Evolutionary conservation across 2,113 vertebrate genomes (phyloP).

Genomic region (Dromas ardeola): DNA sequence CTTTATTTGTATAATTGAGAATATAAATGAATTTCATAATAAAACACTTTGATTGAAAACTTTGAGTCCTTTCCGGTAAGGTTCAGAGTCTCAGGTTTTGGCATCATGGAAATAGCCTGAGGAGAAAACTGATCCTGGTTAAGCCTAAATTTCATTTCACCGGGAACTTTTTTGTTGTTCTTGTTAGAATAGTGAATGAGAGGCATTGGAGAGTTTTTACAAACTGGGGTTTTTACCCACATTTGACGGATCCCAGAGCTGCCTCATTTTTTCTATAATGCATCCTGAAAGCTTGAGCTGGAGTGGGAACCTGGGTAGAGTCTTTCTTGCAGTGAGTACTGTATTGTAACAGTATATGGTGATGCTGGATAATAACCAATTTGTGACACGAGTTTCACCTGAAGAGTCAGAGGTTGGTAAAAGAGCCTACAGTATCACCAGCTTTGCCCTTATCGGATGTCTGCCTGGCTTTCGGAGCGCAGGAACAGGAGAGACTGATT

Average conservation of each 20-base stretch:
- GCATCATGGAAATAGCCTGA: background rate
- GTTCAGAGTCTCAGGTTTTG: background rate
- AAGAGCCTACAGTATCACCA: fast-evolving
- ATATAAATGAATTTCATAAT: background rate
- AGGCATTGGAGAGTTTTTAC: background rate
- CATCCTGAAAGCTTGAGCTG: background rate
- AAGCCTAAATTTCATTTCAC: background rate
- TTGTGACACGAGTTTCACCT: background rate
- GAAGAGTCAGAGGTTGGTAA: background rate
- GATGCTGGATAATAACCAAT: background rate
- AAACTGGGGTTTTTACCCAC: background rate
- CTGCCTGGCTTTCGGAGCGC: background rate
- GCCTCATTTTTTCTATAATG: fast-evolving
- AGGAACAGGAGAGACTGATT: background rate
- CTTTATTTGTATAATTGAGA: background rate
- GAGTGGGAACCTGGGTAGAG: background rate
- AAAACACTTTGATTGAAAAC: background rate
- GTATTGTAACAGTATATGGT: too few relatives aligned
- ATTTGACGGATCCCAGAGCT: background rate
- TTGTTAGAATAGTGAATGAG: background rate
- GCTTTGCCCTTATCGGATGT: background rate
- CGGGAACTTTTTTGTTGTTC: background rate
- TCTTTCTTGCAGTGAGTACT: background rate
- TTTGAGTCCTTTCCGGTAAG: background rate
- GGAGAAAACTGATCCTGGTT: background rate